phyloP scores from a whole-genome alignment of 2,888 invertebrate genomes.

The Chloroclystis v-ata region DNA sequence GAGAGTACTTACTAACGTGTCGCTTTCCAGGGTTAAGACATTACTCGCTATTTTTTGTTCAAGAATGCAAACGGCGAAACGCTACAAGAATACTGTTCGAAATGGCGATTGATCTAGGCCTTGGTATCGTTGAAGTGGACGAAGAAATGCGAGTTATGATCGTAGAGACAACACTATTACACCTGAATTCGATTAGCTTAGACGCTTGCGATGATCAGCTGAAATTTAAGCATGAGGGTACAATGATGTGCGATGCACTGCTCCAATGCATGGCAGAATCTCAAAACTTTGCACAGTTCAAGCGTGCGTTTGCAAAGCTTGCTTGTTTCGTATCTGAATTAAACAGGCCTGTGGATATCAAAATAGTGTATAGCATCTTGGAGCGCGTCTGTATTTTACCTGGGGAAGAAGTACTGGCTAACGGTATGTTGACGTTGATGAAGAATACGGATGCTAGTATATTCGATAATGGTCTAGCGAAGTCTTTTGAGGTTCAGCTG shows the following conservation, averaged over 20 bases:
- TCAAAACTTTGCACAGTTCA: slow-evolving; percentile 63
- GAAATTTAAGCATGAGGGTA: slow-evolving; percentile 20
- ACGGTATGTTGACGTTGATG: slow-evolving; percentile 46
- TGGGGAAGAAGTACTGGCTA: slow-evolving; percentile 40
- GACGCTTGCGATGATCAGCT: slow-evolving; percentile 42
- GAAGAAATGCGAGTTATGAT: slow-evolving; percentile 29
- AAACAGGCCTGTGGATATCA: slow-evolving; percentile 35
- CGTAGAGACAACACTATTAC: slow-evolving; percentile 44
- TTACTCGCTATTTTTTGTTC: slow-evolving; percentile 42
- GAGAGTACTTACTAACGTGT: slow-evolving; percentile 47
- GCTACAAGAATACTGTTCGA: slow-evolving; percentile 47
- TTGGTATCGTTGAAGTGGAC: slow-evolving; percentile 28
- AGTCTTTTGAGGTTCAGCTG: slow-evolving; percentile 45
- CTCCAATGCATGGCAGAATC: slow-evolving; percentile 51
- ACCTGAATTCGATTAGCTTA: slow-evolving; percentile 47
- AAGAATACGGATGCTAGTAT: slow-evolving; percentile 43
- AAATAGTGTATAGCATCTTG: slow-evolving; percentile 45
- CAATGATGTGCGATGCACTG: slow-evolving; percentile 46
- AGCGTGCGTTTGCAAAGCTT: slow-evolving; percentile 50
- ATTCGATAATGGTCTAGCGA: slow-evolving; percentile 41
- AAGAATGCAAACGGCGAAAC: slow-evolving; percentile 44
- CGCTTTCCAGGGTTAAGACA: slow-evolving; percentile 32
- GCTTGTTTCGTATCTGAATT: slow-evolving; percentile 43
- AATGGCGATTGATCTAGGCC: slow-evolving; percentile 47
- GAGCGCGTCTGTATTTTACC: slow-evolving; percentile 60